These are phyloP conservation scores for Sinonovacula constricta DNA, from an alignment of 1,140 invertebrate species.

Conservation along the genomic window DNA sequence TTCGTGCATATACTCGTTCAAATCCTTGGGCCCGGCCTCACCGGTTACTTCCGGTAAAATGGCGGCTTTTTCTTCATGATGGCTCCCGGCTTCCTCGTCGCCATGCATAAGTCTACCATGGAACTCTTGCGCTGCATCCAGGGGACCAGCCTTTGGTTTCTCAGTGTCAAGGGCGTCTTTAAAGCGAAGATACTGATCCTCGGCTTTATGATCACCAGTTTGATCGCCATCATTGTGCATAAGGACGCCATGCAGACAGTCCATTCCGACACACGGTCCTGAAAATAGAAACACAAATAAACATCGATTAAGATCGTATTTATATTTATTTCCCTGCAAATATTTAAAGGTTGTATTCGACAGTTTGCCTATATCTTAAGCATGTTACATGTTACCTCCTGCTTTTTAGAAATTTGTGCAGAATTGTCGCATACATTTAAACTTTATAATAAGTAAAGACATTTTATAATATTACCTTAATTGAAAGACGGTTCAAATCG, in stretches of 20 bases:
- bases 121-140: constrained; percentile 58
- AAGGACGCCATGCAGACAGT: constrained; percentile 63
- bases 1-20: constrained; percentile 57
- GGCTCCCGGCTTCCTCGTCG: constrained; percentile 31
- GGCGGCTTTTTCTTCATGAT: constrained; percentile 50
- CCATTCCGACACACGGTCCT: constrained; percentile 49
- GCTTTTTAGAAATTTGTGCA: too few species aligned
- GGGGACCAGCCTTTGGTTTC: constrained; percentile 44
- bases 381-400: too few species aligned
- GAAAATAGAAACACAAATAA: not conserved
- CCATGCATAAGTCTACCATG: constrained; percentile 68
- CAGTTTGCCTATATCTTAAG: too few species aligned
- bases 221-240: constrained; percentile 62
- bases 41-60: constrained; percentile 15
- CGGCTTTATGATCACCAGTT: constrained; percentile 57
- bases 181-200: constrained; percentile 58
- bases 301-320: not conserved
- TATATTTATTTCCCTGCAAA: too few species aligned
- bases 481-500: too few species aligned
- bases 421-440: too few species aligned
- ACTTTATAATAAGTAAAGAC: too few species aligned
- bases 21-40: constrained; percentile 52
- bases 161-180: constrained; percentile 48
- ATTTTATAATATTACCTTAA: too few species aligned
- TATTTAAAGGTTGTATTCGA: too few species aligned